Percentiles rank a stretch among this genome's conserved stretches.
phyloP scores from a whole-genome alignment of 2,797 vertebrate genomes.

The Crossoptilon crossoptilon region DNA sequence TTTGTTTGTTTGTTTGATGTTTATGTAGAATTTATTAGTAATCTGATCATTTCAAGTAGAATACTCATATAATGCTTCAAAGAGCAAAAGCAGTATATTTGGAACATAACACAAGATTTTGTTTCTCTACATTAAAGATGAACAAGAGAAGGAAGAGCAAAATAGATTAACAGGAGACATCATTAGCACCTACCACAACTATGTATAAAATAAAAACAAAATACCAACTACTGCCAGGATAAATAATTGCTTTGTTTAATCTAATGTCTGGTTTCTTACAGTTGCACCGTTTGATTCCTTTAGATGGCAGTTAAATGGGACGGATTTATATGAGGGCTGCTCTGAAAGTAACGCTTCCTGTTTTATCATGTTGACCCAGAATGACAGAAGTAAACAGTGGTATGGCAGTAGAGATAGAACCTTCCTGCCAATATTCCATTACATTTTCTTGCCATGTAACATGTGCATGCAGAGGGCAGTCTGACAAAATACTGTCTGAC shows the following conservation, averaged over 20 bases:
- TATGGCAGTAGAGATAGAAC: too few relatives aligned
- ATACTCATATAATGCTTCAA: background rate
- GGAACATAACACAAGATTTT: background rate
- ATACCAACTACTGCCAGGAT: background rate
- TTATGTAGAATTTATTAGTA: slow-evolving; percentile 47
- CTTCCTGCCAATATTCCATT: too few relatives aligned
- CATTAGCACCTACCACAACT: background rate
- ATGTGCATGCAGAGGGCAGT: too few relatives aligned
- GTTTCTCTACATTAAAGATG: background rate
- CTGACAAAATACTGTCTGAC: too few relatives aligned
- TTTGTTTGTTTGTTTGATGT: background rate
- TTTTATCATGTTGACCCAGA: too few relatives aligned
- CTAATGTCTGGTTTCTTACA: background rate
- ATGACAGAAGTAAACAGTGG: too few relatives aligned
- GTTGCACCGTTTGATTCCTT: background rate
- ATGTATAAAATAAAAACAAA: background rate
- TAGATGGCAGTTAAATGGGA: background rate
- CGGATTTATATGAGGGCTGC: too few relatives aligned
- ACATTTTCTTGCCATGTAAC: too few relatives aligned
- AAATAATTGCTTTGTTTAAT: background rate
- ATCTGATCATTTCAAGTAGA: slow-evolving; percentile 16
- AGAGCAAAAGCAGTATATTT: background rate
- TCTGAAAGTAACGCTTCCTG: too few relatives aligned
- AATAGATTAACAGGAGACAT: background rate
- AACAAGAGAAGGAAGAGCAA: background rate